Percentiles rank a stretch among this genome's conserved stretches.
Conservation (phyloP, 2,888 invertebrate genomes). For the Cancer borealis region DNA sequence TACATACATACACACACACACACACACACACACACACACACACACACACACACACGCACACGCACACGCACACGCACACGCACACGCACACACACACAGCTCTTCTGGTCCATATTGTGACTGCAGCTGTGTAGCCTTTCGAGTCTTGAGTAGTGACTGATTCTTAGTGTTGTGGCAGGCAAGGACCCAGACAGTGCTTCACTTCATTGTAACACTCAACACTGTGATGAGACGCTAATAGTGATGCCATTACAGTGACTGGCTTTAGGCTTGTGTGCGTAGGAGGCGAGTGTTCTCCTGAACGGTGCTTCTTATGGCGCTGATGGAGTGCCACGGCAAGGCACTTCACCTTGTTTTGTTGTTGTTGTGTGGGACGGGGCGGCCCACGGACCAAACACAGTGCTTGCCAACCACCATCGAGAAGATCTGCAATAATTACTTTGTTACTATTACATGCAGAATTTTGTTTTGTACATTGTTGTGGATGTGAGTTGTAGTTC, state of each 20-base stretch:
- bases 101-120: constrained; percentile 30
- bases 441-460: background rate
- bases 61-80: background rate
- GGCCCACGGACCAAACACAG: background rate
- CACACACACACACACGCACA: no score
- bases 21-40: no score
- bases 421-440: constrained; percentile 32
- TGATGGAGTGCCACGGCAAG: background rate
- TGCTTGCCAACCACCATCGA: background rate
- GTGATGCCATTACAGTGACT: background rate
- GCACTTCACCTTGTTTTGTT: background rate
- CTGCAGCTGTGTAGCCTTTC: background rate
- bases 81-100: constrained; percentile 24
- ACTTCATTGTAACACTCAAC: background rate
- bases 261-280: background rate
- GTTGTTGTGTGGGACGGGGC: background rate
- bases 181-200: background rate
- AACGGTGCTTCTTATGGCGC: background rate
- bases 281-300: background rate
- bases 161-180: background rate
- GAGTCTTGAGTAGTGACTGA: background rate
- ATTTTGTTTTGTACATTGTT: background rate
- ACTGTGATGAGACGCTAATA: background rate
- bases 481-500: background rate
- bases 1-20: no score